These are phyloP conservation scores for Halictus ligatus DNA, from an alignment of 2,888 invertebrate species.

Conservation along the genomic window DNA sequence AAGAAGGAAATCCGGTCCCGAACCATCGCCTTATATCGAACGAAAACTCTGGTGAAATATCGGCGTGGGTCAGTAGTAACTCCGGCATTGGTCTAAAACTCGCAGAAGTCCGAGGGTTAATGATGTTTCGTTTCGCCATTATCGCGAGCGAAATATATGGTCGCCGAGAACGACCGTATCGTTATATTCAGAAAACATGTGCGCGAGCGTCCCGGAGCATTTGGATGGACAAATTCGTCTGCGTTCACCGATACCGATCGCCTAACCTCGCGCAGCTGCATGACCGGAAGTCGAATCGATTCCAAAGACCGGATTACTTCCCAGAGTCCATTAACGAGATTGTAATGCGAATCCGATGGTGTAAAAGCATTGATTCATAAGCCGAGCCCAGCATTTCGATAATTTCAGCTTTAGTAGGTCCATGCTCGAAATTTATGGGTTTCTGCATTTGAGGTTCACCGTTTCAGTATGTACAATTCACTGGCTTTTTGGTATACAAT, in stretches of 20 bases:
- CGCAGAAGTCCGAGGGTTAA: neutral
- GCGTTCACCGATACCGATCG: neutral
- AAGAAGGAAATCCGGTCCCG: no score
- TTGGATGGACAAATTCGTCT: neutral
- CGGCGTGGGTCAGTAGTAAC: no score
- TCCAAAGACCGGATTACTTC: neutral
- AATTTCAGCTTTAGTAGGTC: neutral
- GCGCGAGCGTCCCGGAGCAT: neutral
- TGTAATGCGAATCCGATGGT: neutral
- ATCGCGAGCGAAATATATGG: neutral
- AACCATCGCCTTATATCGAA: no score
- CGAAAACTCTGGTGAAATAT: no score
- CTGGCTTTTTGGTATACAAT: neutral
- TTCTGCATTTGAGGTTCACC: neutral
- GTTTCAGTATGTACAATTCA: neutral
- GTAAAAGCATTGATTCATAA: neutral
- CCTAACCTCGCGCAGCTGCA: neutral
- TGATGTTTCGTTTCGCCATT: neutral
- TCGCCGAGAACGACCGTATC: neutral
- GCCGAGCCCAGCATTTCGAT: neutral
- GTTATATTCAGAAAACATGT: neutral
- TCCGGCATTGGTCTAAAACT: no score
- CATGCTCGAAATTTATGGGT: neutral
- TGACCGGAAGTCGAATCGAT: neutral
- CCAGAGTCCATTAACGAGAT: neutral